phyloP scores from a whole-genome alignment of 2,797 vertebrate species.

The Semaprochilodus insignis region DNA sequence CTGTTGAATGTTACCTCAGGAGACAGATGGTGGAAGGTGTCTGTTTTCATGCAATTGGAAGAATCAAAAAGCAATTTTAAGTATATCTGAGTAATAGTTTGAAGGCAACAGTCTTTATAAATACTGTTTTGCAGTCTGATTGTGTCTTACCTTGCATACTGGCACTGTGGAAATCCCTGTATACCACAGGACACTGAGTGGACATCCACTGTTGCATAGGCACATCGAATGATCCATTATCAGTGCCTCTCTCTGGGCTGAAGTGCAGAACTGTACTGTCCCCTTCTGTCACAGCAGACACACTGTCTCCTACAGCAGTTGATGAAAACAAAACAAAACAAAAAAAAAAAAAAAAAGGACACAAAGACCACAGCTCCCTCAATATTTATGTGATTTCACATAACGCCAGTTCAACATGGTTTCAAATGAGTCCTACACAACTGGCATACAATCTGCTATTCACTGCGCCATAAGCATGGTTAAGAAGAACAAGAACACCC shows the following conservation, averaged over 20 bases:
- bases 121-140: background rate
- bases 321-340: too few relatives aligned
- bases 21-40: conserved; percentile 65
- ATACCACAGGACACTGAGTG: conserved; percentile 12
- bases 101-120: too few relatives aligned
- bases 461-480: too few relatives aligned
- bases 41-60: conserved; percentile 31
- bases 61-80: background rate
- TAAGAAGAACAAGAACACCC: too few relatives aligned
- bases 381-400: too few relatives aligned
- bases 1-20: conserved; percentile 78
- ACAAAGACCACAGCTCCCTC: background rate
- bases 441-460: too few relatives aligned
- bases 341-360: too few relatives aligned
- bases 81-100: too few relatives aligned
- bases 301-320: background rate
- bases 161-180: conserved; percentile 1
- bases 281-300: background rate
- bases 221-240: background rate
- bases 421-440: too few relatives aligned
- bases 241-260: background rate
- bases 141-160: conserved; percentile 5
- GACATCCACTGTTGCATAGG: background rate
- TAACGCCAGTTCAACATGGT: too few relatives aligned
- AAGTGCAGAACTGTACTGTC: background rate